These are phyloP conservation scores for Bubo blakistoni DNA, from an alignment of 2,113 vertebrate species.

Conservation along the genomic window DNA sequence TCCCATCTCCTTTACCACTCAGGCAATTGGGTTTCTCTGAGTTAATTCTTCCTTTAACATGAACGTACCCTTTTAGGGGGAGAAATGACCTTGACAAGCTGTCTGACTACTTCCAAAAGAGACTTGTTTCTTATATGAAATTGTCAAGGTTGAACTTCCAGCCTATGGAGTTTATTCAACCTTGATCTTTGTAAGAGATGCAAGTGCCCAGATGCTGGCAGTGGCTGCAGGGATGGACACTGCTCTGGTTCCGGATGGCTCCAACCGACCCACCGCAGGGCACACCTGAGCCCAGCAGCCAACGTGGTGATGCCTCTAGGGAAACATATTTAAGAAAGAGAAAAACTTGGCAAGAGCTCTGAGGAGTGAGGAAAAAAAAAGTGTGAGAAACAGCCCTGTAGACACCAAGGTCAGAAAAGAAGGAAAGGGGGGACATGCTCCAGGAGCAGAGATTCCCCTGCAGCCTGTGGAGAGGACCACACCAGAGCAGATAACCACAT, in stretches of 20 bases:
- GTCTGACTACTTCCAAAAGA: neutral
- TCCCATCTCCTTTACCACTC: neutral
- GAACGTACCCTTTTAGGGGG: rapidly evolving
- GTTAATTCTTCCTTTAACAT: neutral
- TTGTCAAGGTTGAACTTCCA: neutral
- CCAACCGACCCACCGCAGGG: rapidly evolving
- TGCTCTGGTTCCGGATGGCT: rapidly evolving
- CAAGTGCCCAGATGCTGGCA: rapidly evolving
- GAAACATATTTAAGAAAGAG: rapidly evolving
- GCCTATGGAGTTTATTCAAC: neutral
- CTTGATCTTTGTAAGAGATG: neutral
- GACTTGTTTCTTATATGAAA: neutral
- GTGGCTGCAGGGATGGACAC: rapidly evolving
- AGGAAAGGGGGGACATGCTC: rapidly evolving
- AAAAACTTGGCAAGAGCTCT: neutral
- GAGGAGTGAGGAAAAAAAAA: rapidly evolving
- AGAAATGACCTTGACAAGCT: neutral
- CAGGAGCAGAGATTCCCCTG: neutral
- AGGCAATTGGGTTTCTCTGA: neutral
- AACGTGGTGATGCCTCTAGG: rapidly evolving
- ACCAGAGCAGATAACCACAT: neutral
- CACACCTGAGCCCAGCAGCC: rapidly evolving
- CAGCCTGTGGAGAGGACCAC: neutral
- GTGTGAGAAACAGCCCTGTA: neutral
- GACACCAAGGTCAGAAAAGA: neutral